Evolutionary conservation across 1,140 invertebrate species (phyloP).

Genomic region (Psilanteris sp.): DNA sequence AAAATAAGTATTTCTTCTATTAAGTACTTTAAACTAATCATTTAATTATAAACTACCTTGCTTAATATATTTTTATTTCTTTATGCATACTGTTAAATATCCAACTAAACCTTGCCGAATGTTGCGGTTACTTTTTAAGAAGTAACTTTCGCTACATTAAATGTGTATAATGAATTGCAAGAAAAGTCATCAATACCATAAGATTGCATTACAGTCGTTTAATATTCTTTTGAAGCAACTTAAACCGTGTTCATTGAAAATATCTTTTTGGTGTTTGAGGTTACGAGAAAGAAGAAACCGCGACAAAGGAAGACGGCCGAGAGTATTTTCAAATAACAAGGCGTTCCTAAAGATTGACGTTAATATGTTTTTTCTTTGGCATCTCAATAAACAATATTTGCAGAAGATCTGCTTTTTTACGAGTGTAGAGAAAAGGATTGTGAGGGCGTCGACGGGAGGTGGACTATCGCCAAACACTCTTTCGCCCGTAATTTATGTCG

Average conservation of each 20-base stretch:
- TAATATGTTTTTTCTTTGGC: constrained; percentile 64
- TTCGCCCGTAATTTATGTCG: constrained; percentile 73
- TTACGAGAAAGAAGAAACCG: constrained; percentile 11
- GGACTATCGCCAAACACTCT: constrained; percentile 77
- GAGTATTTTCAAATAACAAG: constrained; percentile 38
- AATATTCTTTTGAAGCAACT: constrained; percentile 18
- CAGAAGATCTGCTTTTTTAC: constrained; percentile 66
- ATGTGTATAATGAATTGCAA: neutral
- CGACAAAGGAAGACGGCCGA: constrained; percentile 12
- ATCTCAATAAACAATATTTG: constrained; percentile 77
- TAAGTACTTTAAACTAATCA: too few species aligned
- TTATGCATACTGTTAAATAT: too few species aligned
- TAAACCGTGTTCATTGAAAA: constrained; percentile 14
- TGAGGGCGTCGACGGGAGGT: constrained; percentile 78
- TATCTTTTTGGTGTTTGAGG: constrained; percentile 12
- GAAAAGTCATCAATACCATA: neutral
- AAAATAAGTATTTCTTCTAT: too few species aligned
- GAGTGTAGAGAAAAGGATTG: constrained; percentile 44
- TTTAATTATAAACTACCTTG: too few species aligned
- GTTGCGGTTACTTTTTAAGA: too few species aligned
- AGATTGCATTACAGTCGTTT: constrained; percentile 3
- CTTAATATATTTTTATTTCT: too few species aligned
- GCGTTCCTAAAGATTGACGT: constrained; percentile 53
- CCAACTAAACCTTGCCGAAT: too few species aligned
- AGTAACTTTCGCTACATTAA: too few species aligned